Evolutionary conservation across 2,113 vertebrate genomes (phyloP).

Genomic region (Dolichallabes microphthalmus): DNA sequence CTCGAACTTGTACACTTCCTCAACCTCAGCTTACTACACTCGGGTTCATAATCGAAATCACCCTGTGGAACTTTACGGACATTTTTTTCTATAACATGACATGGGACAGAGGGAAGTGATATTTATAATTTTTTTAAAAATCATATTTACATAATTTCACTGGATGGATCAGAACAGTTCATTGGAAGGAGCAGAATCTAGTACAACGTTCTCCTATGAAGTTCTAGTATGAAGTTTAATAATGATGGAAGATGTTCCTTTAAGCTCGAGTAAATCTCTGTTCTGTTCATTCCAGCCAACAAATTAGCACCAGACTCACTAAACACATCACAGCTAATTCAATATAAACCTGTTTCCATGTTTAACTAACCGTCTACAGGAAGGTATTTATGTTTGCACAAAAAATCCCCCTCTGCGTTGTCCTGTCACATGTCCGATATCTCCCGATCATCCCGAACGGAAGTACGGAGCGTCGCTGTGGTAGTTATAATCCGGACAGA

Average conservation of each 20-base stretch:
- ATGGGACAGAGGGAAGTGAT: neutral
- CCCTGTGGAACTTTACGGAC: neutral
- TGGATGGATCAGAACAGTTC: too few relatives aligned
- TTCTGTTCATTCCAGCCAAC: neutral
- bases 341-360: neutral
- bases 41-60: neutral
- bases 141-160: too few relatives aligned
- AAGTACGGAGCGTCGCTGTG: constrained; percentile 98
- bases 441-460: constrained; percentile 84
- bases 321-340: neutral
- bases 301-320: neutral
- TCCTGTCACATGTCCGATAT: neutral
- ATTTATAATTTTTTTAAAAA: neutral
- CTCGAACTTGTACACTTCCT: neutral
- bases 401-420: neutral
- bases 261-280: neutral
- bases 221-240: neutral
- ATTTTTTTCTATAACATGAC: neutral
- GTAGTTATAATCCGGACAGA: constrained; percentile 99
- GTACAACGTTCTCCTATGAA: too few relatives aligned
- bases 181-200: too few relatives aligned
- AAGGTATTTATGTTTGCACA: neutral
- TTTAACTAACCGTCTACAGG: neutral
- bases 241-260: neutral
- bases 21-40: neutral